phyloP scores from a whole-genome alignment of 2,888 invertebrate genomes.

The Fabriciana adippe region DNA sequence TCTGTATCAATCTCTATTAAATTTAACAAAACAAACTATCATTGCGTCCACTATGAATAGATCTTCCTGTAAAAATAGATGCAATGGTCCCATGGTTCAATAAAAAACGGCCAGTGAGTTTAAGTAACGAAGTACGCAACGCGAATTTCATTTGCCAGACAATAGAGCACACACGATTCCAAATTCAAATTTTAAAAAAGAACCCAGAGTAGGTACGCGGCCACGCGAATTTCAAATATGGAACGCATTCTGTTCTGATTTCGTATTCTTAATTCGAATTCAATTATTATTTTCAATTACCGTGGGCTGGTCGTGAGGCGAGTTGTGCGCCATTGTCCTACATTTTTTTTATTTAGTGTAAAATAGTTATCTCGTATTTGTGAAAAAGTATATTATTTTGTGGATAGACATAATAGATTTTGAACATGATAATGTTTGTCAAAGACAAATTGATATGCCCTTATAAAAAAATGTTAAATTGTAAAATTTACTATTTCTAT shows the following conservation, averaged over 20 bases:
- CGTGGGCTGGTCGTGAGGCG: conserved; percentile 59
- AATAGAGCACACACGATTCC: conserved; percentile 78
- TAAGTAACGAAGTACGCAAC: conserved; percentile 58
- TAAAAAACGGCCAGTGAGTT: conserved; percentile 32
- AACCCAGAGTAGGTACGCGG: conserved; percentile 58
- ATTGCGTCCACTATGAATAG: conserved; percentile 17
- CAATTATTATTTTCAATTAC: conserved; percentile 79
- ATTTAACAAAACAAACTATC: conserved; percentile 57
- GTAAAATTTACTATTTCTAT: not conserved
- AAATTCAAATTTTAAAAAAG: conserved; percentile 74
- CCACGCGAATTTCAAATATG: conserved; percentile 73
- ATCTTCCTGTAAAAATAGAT: not conserved
- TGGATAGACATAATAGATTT: conserved; percentile 18
- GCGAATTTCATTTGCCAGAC: conserved; percentile 75
- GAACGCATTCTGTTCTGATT: conserved; percentile 72
- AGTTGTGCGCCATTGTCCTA: conserved; percentile 62
- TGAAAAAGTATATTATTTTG: conserved; percentile 31
- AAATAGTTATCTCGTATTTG: conserved; percentile 35
- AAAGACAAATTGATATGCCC: conserved; percentile 2
- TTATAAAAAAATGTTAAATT: not conserved
- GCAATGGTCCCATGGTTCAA: conserved; percentile 15
- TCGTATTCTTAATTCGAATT: conserved; percentile 75
- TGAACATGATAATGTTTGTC: conserved; percentile 14
- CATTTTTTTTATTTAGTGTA: conserved; percentile 49
- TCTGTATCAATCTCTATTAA: conserved; percentile 55